These are phyloP conservation scores for Villa cingulata DNA, from an alignment of 2,888 invertebrate species.

Conservation along the genomic window DNA sequence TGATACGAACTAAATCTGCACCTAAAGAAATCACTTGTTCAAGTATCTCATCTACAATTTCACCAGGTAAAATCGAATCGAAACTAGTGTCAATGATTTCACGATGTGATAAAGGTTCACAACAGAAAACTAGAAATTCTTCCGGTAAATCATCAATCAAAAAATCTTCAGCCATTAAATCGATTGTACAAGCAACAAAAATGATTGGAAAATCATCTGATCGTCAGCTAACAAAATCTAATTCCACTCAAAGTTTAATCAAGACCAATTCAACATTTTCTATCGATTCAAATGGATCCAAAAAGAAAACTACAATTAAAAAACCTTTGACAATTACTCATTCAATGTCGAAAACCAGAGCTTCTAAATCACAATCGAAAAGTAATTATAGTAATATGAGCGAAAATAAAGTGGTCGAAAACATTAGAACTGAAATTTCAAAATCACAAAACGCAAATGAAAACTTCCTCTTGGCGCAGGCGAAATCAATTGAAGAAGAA, in stretches of 20 bases:
- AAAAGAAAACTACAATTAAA: conserved; percentile 16
- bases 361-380: background rate
- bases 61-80: conserved; percentile 11
- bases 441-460: background rate
- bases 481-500: conserved; percentile 5
- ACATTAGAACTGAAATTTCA: conserved; percentile 14
- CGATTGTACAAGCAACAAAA: conserved; percentile 12
- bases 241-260: conserved; percentile 29
- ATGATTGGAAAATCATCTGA: conserved; percentile 9
- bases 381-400: conserved; percentile 21
- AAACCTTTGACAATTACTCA: conserved; percentile 16
- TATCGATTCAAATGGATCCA: conserved; percentile 28
- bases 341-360: conserved; percentile 15
- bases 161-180: conserved; percentile 13
- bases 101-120: background rate
- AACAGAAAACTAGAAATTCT: background rate
- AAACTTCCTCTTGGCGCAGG: background rate
- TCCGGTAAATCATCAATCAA: conserved; percentile 14
- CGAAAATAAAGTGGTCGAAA: conserved; percentile 22
- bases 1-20: conserved; percentile 30
- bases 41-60: background rate
- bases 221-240: conserved; percentile 17
- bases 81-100: conserved; percentile 6
- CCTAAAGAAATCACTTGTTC: conserved; percentile 14
- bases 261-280: conserved; percentile 35